Evolutionary conservation across 2,113 vertebrate genomes (phyloP).

Genomic region (Menidia beryllina): DNA sequence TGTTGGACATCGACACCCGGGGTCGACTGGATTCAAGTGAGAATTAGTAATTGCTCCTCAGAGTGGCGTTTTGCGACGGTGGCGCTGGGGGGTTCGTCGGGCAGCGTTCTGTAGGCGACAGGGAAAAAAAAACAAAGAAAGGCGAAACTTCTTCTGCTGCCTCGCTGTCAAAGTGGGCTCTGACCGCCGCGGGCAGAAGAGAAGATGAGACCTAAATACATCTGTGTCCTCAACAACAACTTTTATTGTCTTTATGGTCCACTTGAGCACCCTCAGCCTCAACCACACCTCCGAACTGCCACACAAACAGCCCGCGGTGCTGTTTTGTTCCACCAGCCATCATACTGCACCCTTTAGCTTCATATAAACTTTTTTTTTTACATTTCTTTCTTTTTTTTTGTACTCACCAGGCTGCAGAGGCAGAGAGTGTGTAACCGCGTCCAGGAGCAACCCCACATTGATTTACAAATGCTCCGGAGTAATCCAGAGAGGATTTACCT

Average conservation of each 20-base stretch:
- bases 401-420: neutral
- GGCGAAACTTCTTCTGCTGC: slow-evolving; percentile 5
- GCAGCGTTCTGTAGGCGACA: slow-evolving; percentile 12
- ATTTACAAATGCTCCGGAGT: neutral
- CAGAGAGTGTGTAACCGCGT: neutral
- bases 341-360: neutral
- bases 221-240: slow-evolving; percentile 31
- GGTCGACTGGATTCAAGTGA: slow-evolving; percentile 13
- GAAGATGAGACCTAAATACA: slow-evolving; percentile 37
- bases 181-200: slow-evolving; percentile 32
- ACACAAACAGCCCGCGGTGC: slow-evolving; percentile 35
- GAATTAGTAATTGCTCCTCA: slow-evolving; percentile 42
- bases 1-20: slow-evolving; percentile 1
- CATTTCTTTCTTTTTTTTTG: too few relatives aligned
- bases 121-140: too few relatives aligned
- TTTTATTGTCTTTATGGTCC: slow-evolving; percentile 6
- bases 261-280: slow-evolving; percentile 1
- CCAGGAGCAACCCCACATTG: neutral
- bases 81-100: slow-evolving; percentile 14
- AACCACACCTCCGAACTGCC: neutral
- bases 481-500: neutral
- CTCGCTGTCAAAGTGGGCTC: slow-evolving; percentile 22
- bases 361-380: too few relatives aligned
- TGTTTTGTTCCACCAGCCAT: slow-evolving; percentile 25
- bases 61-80: slow-evolving; percentile 3